Evolutionary conservation across 2,888 invertebrate genomes (phyloP), one percentile per base, ranked within the genome.

Genomic region (Leptogaster cylindrica): DNA sequence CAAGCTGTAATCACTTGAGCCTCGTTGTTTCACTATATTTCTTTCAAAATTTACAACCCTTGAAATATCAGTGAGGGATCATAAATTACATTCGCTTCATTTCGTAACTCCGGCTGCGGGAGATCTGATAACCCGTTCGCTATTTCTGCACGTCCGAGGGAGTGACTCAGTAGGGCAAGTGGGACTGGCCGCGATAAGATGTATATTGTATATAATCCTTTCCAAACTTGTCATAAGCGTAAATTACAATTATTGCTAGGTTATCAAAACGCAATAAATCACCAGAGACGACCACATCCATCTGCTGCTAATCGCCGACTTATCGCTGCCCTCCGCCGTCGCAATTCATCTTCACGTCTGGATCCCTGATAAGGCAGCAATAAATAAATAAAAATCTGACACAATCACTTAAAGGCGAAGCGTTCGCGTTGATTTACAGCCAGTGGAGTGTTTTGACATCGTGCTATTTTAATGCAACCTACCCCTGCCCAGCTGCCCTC

Each of bases 201-300:
- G 18, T n/a, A n/a, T n/a, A n/a, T n/a, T n/a, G 12, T 44, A 61
- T 61, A 44, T 50, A 65, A 50, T 36, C 50, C 36, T 65, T 65
- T 36, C 27, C 61, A 28, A 61, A 28, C 61, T 28, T 6, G 61
- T 39, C 44, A 44, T 61, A 61, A 61, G 50, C 66, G 51, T 67
- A 61, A 67, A 67, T 67, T 61, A 61, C 48, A 50, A 73, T 74
- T 72, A 72, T 71, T 71, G 71, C 69, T 71, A 67, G 71, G 71
- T 72, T 72, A 72, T 72, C 72, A 72, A 72, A 72, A 70, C 70
- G 68, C 69, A 68, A 72, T 72, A 72, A 72, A 72, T 72, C 70
- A 72, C 70, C 61, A 48, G 33, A 10, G 48, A 64, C 64, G 20
- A 64, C 64, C 48, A 48, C 64, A 61, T 61, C 44, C 61, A 61